These are phyloP conservation scores for Otus sunia DNA, from an alignment of 2,113 vertebrate genomes.

Conservation along the genomic window DNA sequence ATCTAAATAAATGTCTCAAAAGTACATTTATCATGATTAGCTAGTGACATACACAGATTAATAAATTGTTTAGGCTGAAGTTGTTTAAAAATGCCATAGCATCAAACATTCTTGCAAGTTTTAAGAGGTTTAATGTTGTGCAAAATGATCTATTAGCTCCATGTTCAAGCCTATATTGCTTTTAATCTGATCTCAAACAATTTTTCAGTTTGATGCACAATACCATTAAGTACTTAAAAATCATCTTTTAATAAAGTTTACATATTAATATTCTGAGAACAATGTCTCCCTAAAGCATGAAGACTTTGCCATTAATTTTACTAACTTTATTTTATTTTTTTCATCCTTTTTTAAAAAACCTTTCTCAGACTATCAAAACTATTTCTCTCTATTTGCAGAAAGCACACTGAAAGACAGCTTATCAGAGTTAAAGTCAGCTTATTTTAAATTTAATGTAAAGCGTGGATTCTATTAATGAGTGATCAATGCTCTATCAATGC, in stretches of 20 bases:
- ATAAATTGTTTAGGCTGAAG: not conserved
- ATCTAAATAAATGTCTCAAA: not conserved
- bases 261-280: slow-evolving; percentile 3
- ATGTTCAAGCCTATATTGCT: not conserved
- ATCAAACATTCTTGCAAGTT: slow-evolving; percentile 11
- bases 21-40: not conserved
- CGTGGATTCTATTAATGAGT: not conserved
- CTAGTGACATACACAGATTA: not conserved
- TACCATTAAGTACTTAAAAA: not conserved
- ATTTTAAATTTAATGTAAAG: not conserved
- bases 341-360: no score
- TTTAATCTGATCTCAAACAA: not conserved
- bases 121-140: slow-evolving; percentile 17
- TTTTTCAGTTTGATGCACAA: slow-evolving; percentile 36
- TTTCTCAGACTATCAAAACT: not conserved
- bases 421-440: not conserved
- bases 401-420: not conserved
- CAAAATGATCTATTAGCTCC: slow-evolving; percentile 37
- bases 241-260: not conserved
- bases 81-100: not conserved
- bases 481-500: not conserved
- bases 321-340: not conserved
- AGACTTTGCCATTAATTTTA: not conserved
- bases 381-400: not conserved
- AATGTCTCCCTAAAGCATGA: not conserved